A percentile compares a stretch with the other conserved stretches of the same genome.
These are phyloP conservation scores for Philonicus albiceps DNA, from an alignment of 2,888 invertebrate genomes.

Conservation along the genomic window DNA sequence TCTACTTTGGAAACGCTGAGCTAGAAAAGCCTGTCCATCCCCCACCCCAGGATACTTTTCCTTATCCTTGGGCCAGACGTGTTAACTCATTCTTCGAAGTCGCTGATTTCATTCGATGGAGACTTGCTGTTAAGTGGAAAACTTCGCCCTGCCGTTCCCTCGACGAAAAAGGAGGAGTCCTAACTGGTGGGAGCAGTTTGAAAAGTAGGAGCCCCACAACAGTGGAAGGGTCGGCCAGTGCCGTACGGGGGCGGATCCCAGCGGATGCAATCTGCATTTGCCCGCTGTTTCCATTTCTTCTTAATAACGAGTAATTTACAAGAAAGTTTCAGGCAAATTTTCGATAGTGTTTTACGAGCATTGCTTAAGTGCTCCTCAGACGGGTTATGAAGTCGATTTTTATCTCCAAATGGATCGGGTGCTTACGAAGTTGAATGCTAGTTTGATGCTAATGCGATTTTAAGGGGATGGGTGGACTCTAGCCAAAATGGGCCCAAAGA, in stretches of 20 bases:
- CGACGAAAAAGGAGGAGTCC: neutral
- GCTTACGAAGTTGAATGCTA: neutral
- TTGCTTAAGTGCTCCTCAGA: slow-evolving; percentile 1
- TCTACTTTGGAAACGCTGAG: slow-evolving; percentile 28
- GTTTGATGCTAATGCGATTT: neutral
- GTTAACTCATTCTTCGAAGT: slow-evolving; percentile 34
- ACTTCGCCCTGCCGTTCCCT: slow-evolving; percentile 10
- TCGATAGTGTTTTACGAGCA: slow-evolving; percentile 25
- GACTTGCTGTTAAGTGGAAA: slow-evolving; percentile 31
- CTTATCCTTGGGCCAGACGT: neutral
- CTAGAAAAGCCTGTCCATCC: slow-evolving; percentile 7
- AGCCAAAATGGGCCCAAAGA: neutral
- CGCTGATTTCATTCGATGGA: slow-evolving; percentile 22
- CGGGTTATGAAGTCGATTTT: slow-evolving; percentile 25
- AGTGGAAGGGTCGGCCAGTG: neutral
- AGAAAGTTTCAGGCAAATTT: slow-evolving; percentile 32
- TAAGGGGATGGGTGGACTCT: neutral
- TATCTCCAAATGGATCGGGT: neutral
- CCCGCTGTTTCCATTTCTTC: neutral
- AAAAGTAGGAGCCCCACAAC: neutral
- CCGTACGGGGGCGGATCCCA: neutral
- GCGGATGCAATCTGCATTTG: slow-evolving; percentile 22
- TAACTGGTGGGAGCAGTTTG: neutral
- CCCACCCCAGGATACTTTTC: neutral
- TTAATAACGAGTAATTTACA: slow-evolving; percentile 15